Evolutionary conservation across 2,888 invertebrate genomes (phyloP), one percentile per base, ranked within the genome.

Genomic region (Hedya salicella): DNA sequence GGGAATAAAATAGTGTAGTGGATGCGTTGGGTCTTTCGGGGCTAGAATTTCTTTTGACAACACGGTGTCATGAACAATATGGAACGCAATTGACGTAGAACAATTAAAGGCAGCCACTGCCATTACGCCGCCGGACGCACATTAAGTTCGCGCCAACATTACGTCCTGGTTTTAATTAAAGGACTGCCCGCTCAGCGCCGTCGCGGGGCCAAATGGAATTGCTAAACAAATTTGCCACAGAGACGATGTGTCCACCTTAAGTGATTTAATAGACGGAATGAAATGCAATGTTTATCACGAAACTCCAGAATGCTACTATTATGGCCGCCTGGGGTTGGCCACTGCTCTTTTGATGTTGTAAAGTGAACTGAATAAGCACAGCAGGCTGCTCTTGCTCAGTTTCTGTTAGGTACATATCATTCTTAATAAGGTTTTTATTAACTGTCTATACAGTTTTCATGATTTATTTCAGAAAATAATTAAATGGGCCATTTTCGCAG

Each of bases 231-330:
- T 91, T 91, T 87, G 87, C 91, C 89, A 86, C 90, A 85, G 73
- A 75, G 82, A 84, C 89, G 83, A 88, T 88, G 88, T 91, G 91
- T 92, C 91, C 91, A 92, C 91, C 91, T 91, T 88, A 91, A 92
- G 91, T 92, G 91, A 92, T 92, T 92, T 92, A 92, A 91, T 90
- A 88, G 90, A 87, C 89, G 89, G 86, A 85, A 91, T 90, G 91
- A 89, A 91, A 91, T 91, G 87, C 86, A 80, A 83, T 84, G 83
- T 84, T 87, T 86, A 81, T 87, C 86, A 85, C 85, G 86, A 84
- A 84, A 61, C 54, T 48, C 61, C 53, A 32, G 25, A 52, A 44
- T 25, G 57, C 42, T 17, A 19, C 17, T 60, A 52, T 39, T 49
- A 60, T 60, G 30, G 52, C 39, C 46, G 39, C 30, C 46, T 52